Evolutionary conservation across 2,113 vertebrate genomes (phyloP).

Genomic region (Chaetura pelagica): DNA sequence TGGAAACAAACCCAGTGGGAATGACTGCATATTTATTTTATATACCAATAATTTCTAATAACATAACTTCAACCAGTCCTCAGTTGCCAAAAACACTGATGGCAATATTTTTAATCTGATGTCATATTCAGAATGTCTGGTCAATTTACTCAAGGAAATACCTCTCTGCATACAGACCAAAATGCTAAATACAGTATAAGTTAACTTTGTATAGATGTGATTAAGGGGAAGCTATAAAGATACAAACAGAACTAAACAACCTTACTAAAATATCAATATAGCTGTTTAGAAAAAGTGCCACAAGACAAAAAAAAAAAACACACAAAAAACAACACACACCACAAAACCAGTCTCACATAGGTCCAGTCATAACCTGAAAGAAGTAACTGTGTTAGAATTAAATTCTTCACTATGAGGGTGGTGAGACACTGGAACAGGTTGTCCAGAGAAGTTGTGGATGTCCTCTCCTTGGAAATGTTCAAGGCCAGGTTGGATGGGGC

Average conservation of each 20-base stretch:
- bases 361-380: neutral
- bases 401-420: no score
- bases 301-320: neutral
- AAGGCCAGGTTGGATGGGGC: no score
- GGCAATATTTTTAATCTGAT: conserved; percentile 5
- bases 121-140: neutral
- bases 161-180: neutral
- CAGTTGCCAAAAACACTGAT: neutral
- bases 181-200: neutral
- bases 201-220: neutral
- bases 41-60: conserved; percentile 35
- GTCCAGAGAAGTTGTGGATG: no score
- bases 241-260: neutral
- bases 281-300: neutral
- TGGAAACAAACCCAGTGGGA: conserved; percentile 43
- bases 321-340: no score
- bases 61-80: conserved; percentile 8
- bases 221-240: neutral
- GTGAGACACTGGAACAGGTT: no score
- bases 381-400: neutral
- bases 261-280: neutral
- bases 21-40: conserved; percentile 32
- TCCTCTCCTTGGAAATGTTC: no score
- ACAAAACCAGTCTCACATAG: neutral
- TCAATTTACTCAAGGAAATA: conserved; percentile 30